A percentile compares a stretch with the other conserved stretches of the same genome.
Conservation (phyloP, 1,140 invertebrate species). For the Drosophila erecta region DNA sequence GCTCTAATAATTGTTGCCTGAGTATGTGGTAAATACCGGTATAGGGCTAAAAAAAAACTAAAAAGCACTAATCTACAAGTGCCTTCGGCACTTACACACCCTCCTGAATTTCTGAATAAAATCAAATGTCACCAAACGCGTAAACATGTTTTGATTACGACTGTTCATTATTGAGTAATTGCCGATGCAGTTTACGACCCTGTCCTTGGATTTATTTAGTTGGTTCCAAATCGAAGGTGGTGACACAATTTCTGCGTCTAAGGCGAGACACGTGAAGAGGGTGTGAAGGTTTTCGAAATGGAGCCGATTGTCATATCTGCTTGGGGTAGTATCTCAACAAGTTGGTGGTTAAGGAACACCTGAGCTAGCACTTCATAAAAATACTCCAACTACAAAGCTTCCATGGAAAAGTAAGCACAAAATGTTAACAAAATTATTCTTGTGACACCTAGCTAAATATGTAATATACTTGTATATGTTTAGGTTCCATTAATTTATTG, state of each 20-base stretch:
- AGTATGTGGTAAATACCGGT: too few species aligned
- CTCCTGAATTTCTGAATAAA: background rate
- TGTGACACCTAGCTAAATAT: background rate
- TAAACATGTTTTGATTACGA: constrained; percentile 20
- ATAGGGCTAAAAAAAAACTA: background rate
- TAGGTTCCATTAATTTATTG: background rate
- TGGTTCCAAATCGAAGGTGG: constrained; percentile 15
- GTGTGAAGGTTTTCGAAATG: constrained; percentile 8
- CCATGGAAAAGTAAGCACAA: background rate
- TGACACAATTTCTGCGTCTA: constrained; percentile 24
- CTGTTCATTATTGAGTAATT: constrained; percentile 39
- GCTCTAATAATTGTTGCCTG: too few species aligned
- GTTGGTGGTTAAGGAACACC: constrained; percentile 23
- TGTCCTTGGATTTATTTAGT: constrained; percentile 27
- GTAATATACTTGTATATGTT: too few species aligned
- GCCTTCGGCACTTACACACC: background rate
- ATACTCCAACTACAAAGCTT: background rate
- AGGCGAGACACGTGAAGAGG: constrained; percentile 20
- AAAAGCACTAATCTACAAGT: constrained; percentile 25
- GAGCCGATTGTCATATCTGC: constrained; percentile 18
- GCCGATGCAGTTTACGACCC: constrained; percentile 34
- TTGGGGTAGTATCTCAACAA: constrained; percentile 27
- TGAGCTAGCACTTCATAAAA: constrained; percentile 19
- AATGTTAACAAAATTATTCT: too few species aligned
- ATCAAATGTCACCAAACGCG: constrained; percentile 15